Percentiles rank a stretch among this genome's conserved stretches.
Conservation (phyloP, 23 tunicate species). For the Styela clava region DNA sequence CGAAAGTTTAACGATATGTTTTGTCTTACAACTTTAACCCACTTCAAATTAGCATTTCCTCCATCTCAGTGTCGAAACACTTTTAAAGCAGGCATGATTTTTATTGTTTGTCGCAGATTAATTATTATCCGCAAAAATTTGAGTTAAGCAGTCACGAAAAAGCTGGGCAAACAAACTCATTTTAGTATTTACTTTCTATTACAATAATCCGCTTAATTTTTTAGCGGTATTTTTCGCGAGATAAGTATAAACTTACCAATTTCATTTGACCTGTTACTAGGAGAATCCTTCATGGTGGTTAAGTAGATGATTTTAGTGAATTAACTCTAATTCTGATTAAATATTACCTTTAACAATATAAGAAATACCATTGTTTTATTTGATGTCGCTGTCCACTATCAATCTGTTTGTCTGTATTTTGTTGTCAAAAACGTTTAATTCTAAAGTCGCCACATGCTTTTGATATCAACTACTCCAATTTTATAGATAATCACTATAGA, state of each 20-base stretch:
- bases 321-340: not conserved
- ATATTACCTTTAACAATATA: not conserved
- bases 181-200: not conserved
- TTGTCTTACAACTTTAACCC: not conserved
- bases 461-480: too few relatives aligned
- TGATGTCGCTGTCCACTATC: not conserved
- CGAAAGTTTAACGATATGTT: too few relatives aligned
- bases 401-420: too few relatives aligned
- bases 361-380: not conserved
- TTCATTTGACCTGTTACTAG: too few relatives aligned
- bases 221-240: not conserved
- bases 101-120: not conserved
- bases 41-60: not conserved
- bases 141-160: not conserved
- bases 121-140: not conserved
- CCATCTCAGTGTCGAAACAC: too few relatives aligned
- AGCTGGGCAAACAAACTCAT: not conserved
- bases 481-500: too few relatives aligned
- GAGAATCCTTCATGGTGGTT: too few relatives aligned
- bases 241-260: too few relatives aligned
- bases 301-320: too few relatives aligned
- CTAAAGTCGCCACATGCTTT: too few relatives aligned
- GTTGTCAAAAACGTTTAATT: too few relatives aligned
- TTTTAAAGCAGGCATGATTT: too few relatives aligned
- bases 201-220: not conserved